phyloP scores from a whole-genome alignment of 2,797 vertebrate genomes.

The Siniperca scherzeri region DNA sequence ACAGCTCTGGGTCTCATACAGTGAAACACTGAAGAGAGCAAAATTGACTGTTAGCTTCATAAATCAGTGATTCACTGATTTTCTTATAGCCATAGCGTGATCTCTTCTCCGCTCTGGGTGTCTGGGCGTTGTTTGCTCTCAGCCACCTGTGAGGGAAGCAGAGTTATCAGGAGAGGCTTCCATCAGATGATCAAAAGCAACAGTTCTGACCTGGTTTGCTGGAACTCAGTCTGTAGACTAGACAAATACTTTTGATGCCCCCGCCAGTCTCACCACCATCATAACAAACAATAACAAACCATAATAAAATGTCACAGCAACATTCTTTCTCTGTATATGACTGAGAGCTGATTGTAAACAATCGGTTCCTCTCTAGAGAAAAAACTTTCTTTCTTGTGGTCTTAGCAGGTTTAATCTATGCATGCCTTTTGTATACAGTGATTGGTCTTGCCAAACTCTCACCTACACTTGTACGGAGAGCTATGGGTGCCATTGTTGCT shows the following conservation, averaged over 20 bases:
- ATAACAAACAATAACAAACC: constrained; percentile 25
- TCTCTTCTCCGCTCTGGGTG: constrained; percentile 20
- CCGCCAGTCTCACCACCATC: constrained; percentile 25
- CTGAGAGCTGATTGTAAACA: constrained; percentile 30
- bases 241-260: constrained; percentile 33
- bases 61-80: constrained; percentile 64
- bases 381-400: constrained; percentile 70
- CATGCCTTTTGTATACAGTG: constrained; percentile 82
- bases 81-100: constrained; percentile 68
- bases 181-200: constrained; percentile 31
- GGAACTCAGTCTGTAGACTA: constrained; percentile 50
- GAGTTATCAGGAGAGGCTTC: constrained; percentile 41
- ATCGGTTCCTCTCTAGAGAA: constrained; percentile 22
- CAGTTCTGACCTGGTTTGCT: constrained; percentile 35
- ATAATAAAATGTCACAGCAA: constrained; percentile 20
- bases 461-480: constrained; percentile 67
- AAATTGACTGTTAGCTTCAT: constrained; percentile 72
- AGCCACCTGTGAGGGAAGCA: not conserved
- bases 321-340: constrained; percentile 49
- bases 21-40: constrained; percentile 43
- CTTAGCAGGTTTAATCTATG: constrained; percentile 83
- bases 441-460: constrained; percentile 75
- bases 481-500: constrained; percentile 64
- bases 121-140: constrained; percentile 1
- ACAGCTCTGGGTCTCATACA: constrained; percentile 34